Conservation (phyloP, 2,797 vertebrate genomes). For the Australoheros facetus region DNA sequence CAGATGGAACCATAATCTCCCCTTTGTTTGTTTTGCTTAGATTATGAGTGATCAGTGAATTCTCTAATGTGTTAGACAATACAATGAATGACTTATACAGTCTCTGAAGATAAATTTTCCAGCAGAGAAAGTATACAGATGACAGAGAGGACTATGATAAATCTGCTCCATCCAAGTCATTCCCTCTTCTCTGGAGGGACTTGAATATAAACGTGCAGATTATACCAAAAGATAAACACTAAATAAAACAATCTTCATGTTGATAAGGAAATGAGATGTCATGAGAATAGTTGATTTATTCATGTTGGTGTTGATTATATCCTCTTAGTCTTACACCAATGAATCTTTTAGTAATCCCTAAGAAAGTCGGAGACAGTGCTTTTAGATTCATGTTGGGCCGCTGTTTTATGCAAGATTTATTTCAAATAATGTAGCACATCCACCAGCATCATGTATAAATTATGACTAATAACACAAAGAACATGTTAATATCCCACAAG, state of each 20-base stretch:
- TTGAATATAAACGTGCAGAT: slow-evolving; percentile 18
- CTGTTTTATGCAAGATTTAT: not conserved
- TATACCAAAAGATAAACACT: not conserved
- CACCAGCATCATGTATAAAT: not conserved
- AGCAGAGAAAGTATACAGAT: not conserved
- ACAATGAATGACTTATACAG: not conserved
- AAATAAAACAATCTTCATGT: slow-evolving; percentile 16
- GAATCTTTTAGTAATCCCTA: slow-evolving; percentile 1
- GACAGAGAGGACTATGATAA: not conserved
- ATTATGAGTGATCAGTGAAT: slow-evolving; percentile 20
- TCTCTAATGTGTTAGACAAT: slow-evolving; percentile 8
- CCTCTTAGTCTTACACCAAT: not conserved
- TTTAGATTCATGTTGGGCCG: not conserved
- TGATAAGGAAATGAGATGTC: not conserved
- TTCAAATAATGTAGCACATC: not conserved
- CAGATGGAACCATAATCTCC: not conserved
- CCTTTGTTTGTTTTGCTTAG: slow-evolving; percentile 8
- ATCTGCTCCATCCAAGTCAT: slow-evolving; percentile 11
- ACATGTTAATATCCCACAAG: not conserved
- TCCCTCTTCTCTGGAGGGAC: not conserved
- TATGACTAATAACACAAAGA: not conserved
- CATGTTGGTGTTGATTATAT: not conserved
- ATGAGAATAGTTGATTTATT: not conserved
- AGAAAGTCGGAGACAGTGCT: not conserved
- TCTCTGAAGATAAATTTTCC: not conserved